Base-by-base conservation (phyloP, 2,797 vertebrate species). In the Cirrhinus mrigala region DNA sequence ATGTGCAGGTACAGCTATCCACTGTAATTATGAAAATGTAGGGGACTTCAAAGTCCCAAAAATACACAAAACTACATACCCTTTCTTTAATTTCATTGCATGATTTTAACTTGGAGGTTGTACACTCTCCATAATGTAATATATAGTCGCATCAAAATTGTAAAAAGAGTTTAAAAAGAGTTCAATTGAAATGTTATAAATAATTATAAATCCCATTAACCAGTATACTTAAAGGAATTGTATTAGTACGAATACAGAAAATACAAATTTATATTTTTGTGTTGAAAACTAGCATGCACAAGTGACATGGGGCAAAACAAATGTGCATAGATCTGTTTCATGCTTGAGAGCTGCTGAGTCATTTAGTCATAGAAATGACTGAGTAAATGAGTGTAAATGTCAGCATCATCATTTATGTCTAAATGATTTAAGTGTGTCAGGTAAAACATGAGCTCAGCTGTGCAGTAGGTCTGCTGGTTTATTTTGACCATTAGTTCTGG, bases 401-500 rank as follows among this genome's bases (percentile, higher is more conserved):
- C 20, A 69, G 66, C 37, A 12, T 44, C 66, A 69, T 69, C 33
- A 69, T 69, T 69, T 69, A 40, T 20, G 66, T 69, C 66, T 40
- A 22, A 69, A 22, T 69, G 66, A 69, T 69, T 20, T 29, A 69
- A 37, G 66, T 69, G 29, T 69, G 66, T 69, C 66, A 37, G 66
- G 18, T 33, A 69, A 69, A 20, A 40, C 66, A 29, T 16, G 24
- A 69, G 66, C 66, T 40, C 8, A 69, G 16, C 11, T 20, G 11
- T 40, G 33, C 33, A 40, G 8, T 40, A 40, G 33, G 3, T 40
- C 66, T 29, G 62, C 15, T 16, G 18, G 27, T 29, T 29, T 64
- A 16, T 64, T 64, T 64, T 1, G 2, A 40, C 66, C 33, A 12
- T 69, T 64, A 64, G 15, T 64, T 12, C 27, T 15, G 24, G 27